These are phyloP conservation scores for Lasioglossum lativentre DNA, from an alignment of 2,888 invertebrate genomes.

Conservation along the genomic window DNA sequence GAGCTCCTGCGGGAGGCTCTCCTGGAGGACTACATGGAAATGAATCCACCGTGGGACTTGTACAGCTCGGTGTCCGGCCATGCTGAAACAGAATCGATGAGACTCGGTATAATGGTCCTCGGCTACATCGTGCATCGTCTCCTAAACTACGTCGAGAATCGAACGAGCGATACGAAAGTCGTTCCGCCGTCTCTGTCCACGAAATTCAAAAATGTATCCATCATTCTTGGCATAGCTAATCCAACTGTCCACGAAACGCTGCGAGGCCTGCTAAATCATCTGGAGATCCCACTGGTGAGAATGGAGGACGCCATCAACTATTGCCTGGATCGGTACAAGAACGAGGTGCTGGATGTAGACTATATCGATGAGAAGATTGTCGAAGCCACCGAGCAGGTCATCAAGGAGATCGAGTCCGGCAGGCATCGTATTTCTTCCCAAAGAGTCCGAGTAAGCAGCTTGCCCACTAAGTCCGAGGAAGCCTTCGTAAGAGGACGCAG, in stretches of 20 bases:
- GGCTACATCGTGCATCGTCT: conserved; percentile 86
- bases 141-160: conserved; percentile 85
- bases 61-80: not conserved
- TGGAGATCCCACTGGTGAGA: conserved; percentile 84
- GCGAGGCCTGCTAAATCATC: conserved; percentile 83
- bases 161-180: conserved; percentile 77
- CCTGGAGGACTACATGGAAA: conserved; percentile 86
- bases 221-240: conserved; percentile 85
- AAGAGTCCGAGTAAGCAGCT: not conserved
- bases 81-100: conserved; percentile 80
- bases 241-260: conserved; percentile 80
- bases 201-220: conserved; percentile 82
- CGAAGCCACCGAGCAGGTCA: conserved; percentile 22
- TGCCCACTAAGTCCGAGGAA: not conserved
- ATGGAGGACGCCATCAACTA: conserved; percentile 86
- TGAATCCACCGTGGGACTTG: conserved; percentile 86
- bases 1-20: conserved; percentile 83
- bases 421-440: not conserved
- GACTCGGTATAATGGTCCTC: conserved; percentile 84
- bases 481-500: no score
- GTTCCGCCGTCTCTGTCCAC: conserved; percentile 74
- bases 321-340: conserved; percentile 86
- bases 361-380: conserved; percentile 84
- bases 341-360: conserved; percentile 85
- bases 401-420: not conserved